A percentile compares a stretch with the other conserved stretches of the same genome.
Evolutionary conservation across 2,888 invertebrate species (phyloP).

Genomic region (Beris chalybata): DNA sequence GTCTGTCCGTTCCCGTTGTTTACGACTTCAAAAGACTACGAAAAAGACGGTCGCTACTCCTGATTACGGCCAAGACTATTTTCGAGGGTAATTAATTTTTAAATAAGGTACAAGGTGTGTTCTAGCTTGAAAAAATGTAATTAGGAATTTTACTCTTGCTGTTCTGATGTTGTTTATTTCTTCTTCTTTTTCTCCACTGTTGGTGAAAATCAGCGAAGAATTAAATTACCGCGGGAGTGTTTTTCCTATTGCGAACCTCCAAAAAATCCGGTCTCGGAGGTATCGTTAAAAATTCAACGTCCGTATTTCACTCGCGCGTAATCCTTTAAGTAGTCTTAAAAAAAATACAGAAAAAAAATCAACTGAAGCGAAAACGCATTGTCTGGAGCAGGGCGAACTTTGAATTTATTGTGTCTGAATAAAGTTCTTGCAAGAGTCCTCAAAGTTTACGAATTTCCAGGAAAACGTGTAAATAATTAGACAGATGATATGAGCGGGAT

Average conservation of each 20-base stretch:
- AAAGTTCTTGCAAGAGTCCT: no score
- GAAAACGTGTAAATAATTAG: no score
- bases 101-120: neutral
- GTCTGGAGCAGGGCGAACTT: no score
- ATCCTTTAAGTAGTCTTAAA: neutral
- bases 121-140: neutral
- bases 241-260: no score
- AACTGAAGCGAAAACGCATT: no score
- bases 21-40: neutral
- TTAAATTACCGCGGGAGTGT: neutral
- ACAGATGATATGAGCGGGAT: no score
- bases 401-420: no score
- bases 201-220: neutral
- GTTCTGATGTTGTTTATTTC: neutral
- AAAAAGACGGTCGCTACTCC: neutral
- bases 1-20: neutral
- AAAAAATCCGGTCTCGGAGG: neutral
- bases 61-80: neutral
- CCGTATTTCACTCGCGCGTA: neutral
- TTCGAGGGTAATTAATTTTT: constrained; percentile 11
- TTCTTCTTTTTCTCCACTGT: neutral
- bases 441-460: no score
- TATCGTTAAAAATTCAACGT: neutral
- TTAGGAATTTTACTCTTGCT: neutral
- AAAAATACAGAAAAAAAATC: no score